Evolutionary conservation across 2,888 invertebrate species (phyloP).

Genomic region (Chromoteleia sp.): DNA sequence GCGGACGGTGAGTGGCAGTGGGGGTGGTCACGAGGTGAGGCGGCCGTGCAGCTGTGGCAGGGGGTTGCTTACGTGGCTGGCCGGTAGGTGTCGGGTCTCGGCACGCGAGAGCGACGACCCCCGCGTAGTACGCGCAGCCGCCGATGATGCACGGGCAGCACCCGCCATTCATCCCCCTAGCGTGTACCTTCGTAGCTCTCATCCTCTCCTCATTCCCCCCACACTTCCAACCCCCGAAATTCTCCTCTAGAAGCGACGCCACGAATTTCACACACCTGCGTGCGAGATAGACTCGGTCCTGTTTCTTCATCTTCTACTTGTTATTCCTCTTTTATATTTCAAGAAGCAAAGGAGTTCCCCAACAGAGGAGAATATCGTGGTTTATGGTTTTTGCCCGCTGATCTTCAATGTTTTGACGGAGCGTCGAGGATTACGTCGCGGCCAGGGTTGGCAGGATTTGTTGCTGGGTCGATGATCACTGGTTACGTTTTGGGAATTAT

Average conservation of each 20-base stretch:
- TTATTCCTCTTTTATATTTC: slow-evolving; percentile 7
- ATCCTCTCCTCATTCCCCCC: no score
- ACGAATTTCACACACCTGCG: slow-evolving; percentile 30
- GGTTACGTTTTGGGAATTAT: slow-evolving; percentile 2
- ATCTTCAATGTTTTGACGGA: slow-evolving; percentile 2
- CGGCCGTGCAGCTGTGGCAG: slow-evolving; percentile 19
- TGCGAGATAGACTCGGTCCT: slow-evolving; percentile 10
- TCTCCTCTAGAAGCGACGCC: slow-evolving; percentile 5
- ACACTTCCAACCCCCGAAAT: no score
- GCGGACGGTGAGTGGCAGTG: no score
- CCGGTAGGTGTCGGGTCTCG: slow-evolving; percentile 79
- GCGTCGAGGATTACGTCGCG: neutral
- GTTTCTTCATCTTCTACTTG: slow-evolving; percentile 28
- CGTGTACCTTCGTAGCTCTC: slow-evolving; percentile 57
- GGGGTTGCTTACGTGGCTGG: slow-evolving; percentile 74
- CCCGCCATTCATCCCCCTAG: slow-evolving; percentile 62
- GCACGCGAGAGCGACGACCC: slow-evolving; percentile 67
- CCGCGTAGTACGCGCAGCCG: slow-evolving; percentile 73
- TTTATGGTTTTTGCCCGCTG: slow-evolving; percentile 17
- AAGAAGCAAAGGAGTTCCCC: neutral
- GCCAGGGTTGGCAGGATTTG: neutral
- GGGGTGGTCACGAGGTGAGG: neutral
- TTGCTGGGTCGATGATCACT: slow-evolving; percentile 14
- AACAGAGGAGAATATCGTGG: slow-evolving; percentile 1
- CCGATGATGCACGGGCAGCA: slow-evolving; percentile 62